Conservation (phyloP, 2,113 vertebrate genomes). For the Xerus inauris region DNA sequence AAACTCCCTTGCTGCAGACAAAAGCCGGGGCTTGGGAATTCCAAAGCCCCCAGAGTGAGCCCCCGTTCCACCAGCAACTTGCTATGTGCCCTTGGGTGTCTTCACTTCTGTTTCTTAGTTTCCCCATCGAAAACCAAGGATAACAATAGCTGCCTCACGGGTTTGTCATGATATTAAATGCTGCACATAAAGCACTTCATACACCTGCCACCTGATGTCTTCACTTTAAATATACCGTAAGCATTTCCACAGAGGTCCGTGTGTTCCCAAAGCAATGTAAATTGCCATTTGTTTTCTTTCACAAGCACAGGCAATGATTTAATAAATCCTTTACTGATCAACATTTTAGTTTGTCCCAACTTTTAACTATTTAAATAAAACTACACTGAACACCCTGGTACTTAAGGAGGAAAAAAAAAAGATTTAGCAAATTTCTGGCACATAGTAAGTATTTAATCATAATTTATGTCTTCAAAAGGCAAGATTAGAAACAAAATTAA, state of each 20-base stretch:
- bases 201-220: neutral
- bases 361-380: slow-evolving; percentile 28
- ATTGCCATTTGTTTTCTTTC: neutral
- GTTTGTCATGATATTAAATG: neutral
- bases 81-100: neutral
- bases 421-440: neutral
- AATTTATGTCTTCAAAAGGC: neutral
- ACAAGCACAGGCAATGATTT: neutral
- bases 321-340: neutral
- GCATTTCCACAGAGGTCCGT: neutral
- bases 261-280: slow-evolving; percentile 13
- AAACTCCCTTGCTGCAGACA: neutral
- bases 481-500: slow-evolving; percentile 36
- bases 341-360: neutral
- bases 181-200: neutral
- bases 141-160: neutral
- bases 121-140: neutral
- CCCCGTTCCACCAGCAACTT: neutral
- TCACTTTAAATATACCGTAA: neutral
- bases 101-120: neutral
- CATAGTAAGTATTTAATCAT: neutral
- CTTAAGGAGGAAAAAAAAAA: neutral
- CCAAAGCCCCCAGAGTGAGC: neutral
- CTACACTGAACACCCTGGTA: neutral
- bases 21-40: neutral